These are phyloP conservation scores for Cryptocheilus praepositus DNA, from an alignment of 2,888 invertebrate species.

Conservation along the genomic window DNA sequence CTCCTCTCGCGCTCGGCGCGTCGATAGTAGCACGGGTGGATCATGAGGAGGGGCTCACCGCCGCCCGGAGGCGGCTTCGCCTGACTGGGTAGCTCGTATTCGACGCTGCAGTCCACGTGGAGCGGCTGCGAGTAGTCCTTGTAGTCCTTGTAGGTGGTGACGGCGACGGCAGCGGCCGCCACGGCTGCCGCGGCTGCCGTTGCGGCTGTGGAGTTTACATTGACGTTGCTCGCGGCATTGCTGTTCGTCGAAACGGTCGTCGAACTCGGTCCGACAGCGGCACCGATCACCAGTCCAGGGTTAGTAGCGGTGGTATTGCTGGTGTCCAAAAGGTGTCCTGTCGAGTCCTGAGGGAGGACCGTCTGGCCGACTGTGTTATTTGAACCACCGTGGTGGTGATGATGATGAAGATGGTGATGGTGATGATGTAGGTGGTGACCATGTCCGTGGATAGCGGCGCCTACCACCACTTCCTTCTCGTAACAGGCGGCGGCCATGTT, in stretches of 20 bases:
- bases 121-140: constrained; percentile 91
- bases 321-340: constrained; percentile 67
- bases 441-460: constrained; percentile 67
- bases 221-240: constrained; percentile 35
- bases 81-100: constrained; percentile 92
- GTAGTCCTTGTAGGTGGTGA: constrained; percentile 65
- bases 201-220: constrained; percentile 61
- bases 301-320: constrained; percentile 71
- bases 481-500: constrained; percentile 72
- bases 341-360: constrained; percentile 42
- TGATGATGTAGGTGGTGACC: constrained; percentile 72
- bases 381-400: constrained; percentile 52
- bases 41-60: constrained; percentile 90
- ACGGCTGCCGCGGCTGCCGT: constrained; percentile 72
- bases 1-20: constrained; percentile 89
- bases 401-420: constrained; percentile 62
- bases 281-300: constrained; percentile 65
- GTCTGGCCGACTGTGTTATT: constrained; percentile 39
- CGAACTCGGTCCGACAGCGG: constrained; percentile 36
- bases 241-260: constrained; percentile 33
- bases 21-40: constrained; percentile 92
- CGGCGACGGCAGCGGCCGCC: constrained; percentile 65
- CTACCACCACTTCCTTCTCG: constrained; percentile 67
- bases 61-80: constrained; percentile 90
- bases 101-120: constrained; percentile 93